Evolutionary conservation across 2,888 invertebrate species (phyloP), one percentile per base, ranked within the genome.

Genomic region (Macropis europaea): DNA sequence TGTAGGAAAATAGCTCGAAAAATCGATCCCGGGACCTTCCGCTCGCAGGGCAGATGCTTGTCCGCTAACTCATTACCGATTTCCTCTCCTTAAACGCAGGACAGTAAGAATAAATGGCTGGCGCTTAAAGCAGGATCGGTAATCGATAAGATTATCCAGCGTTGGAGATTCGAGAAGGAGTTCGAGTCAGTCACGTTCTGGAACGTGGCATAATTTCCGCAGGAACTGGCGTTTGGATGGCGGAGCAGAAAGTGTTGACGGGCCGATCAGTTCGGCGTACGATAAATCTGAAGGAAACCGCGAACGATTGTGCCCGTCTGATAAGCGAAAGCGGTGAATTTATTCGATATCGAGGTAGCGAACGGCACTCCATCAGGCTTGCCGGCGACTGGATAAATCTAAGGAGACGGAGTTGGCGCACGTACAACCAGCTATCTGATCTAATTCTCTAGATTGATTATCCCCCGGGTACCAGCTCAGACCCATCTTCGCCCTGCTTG

Each of bases 381-480:
- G 66, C 34, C 38, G 60, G 67, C 59, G 60, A 70, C 61, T 67
- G 70, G 71, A 76, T 76, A 76, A 76, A 76, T 76, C 68, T 68
- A 61, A 48, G 76, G 57, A 76, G 76, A 76, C 76, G 54, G 68
- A 76, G 68, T 61, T 61, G 69, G 72, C 61, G 64, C 76, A 76
- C 76, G 76, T 76, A 76, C 75, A 73, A 40, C 63, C 71, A 63
- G 67, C 67, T 75, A 80, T 80, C 79, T 63, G 70, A 77, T 80
- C 80, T 80, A 80, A 80, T 80, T 80, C 77, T 59, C 53, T 62
- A 75, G 79, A 80, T 77, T 80, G 79, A 80, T 80, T 80, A 80
- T 77, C 70, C 77, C 52, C 36, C 32, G 75, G 69, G 61, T 61
- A 69, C 66, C 67, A 71, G 61, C 68, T 66, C 67, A 68, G 62